Evolutionary conservation across 2,888 invertebrate genomes (phyloP).

Genomic region (Ormyrus pomaceus): DNA sequence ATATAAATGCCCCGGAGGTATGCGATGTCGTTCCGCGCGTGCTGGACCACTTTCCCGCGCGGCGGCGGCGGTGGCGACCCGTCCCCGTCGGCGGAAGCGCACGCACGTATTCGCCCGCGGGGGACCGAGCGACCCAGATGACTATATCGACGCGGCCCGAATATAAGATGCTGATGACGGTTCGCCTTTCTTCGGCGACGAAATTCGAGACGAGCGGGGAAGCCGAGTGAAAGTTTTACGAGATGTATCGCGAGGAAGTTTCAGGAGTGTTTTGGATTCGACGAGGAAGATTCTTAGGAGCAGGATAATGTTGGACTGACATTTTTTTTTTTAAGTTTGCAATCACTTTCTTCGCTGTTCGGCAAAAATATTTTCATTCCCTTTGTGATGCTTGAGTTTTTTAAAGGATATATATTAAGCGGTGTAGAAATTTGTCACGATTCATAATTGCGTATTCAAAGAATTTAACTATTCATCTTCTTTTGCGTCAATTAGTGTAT

Average conservation of each 20-base stretch:
- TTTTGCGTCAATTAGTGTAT: too few relatives aligned
- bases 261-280: background rate
- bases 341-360: background rate
- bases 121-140: slow-evolving; percentile 69
- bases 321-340: background rate
- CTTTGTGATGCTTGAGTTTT: too few relatives aligned
- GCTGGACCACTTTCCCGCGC: slow-evolving; percentile 43
- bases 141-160: slow-evolving; percentile 45
- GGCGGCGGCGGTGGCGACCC: background rate
- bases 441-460: too few relatives aligned
- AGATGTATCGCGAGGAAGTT: background rate
- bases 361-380: too few relatives aligned
- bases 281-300: background rate
- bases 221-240: background rate
- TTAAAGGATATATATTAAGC: too few relatives aligned
- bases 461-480: too few relatives aligned
- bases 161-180: slow-evolving; percentile 39
- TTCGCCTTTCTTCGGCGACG: slow-evolving; percentile 24
- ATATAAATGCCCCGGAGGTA: background rate
- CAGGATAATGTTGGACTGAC: background rate
- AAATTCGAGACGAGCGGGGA: slow-evolving; percentile 4
- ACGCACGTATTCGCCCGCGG: slow-evolving; percentile 56
- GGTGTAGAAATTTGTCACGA: too few relatives aligned
- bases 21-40: background rate
- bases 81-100: too few relatives aligned